Evolutionary conservation across 2,113 vertebrate genomes (phyloP).

Genomic region (Tylochromis polylepis): DNA sequence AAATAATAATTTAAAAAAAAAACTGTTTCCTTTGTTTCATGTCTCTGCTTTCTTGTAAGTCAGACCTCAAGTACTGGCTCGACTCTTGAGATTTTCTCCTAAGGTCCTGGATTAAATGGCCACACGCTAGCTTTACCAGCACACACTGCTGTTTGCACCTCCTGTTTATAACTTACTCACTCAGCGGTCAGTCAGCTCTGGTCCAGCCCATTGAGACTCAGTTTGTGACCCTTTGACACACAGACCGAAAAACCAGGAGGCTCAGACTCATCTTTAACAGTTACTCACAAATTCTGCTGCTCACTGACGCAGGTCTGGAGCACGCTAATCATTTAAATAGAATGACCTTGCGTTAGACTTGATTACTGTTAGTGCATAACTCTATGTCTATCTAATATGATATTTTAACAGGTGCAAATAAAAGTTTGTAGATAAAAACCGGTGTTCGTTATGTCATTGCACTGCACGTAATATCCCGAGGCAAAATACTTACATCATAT

Average conservation of each 20-base stretch:
- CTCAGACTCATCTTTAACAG: slow-evolving; percentile 12
- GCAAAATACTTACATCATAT: slow-evolving; percentile 80
- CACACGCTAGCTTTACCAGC: neutral
- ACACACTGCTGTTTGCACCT: neutral
- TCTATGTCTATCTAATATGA: neutral
- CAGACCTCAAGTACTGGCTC: neutral
- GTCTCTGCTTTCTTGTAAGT: neutral
- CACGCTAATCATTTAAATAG: slow-evolving; percentile 58
- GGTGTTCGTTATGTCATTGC: neutral
- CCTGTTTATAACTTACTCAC: neutral
- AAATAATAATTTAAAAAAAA: accelerated
- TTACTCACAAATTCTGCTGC: slow-evolving; percentile 72
- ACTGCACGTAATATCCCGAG: accelerated
- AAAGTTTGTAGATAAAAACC: neutral
- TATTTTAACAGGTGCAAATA: accelerated
- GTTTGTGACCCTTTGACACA: slow-evolving; percentile 10
- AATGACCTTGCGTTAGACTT: neutral
- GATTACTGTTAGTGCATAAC: neutral
- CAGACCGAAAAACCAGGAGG: slow-evolving; percentile 24
- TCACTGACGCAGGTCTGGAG: slow-evolving; percentile 64
- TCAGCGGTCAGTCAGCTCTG: neutral
- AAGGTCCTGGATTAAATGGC: neutral
- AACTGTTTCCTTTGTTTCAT: accelerated
- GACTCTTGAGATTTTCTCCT: neutral
- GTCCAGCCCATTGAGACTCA: neutral